phyloP scores from a whole-genome alignment of 2,888 invertebrate species.

The Drosophila bunnanda region DNA sequence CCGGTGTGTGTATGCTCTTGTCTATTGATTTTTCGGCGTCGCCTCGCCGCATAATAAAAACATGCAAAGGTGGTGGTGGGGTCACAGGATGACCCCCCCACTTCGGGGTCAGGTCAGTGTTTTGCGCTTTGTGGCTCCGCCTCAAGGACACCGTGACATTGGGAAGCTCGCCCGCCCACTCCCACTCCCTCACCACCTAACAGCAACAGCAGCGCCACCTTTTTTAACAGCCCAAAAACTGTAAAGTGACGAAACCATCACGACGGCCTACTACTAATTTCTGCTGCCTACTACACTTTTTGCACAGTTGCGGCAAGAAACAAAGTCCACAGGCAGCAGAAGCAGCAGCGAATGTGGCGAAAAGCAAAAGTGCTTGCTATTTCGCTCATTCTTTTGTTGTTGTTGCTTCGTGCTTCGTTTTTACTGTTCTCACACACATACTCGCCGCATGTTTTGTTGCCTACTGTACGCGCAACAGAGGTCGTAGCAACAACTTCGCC shows the following conservation, averaged over 20 bases:
- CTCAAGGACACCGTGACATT: slow-evolving; percentile 71
- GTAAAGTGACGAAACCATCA: slow-evolving; percentile 13
- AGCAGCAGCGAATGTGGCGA: slow-evolving; percentile 27
- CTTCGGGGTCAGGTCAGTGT: slow-evolving; percentile 52
- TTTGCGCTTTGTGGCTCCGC: slow-evolving; percentile 43
- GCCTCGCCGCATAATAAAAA: slow-evolving; percentile 35
- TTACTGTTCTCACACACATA: slow-evolving; percentile 37
- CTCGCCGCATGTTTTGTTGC: slow-evolving; percentile 79
- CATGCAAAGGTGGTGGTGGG: slow-evolving; percentile 20
- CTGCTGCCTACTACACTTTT: slow-evolving; percentile 16
- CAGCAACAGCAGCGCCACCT: slow-evolving; percentile 39
- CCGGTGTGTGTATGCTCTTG: slow-evolving; percentile 37
- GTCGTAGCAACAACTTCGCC: slow-evolving; percentile 33
- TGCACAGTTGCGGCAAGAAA: slow-evolving; percentile 15
- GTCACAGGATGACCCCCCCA: slow-evolving; percentile 9
- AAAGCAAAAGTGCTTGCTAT: slow-evolving; percentile 27
- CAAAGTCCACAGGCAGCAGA: slow-evolving; percentile 22
- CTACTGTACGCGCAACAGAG: slow-evolving; percentile 75
- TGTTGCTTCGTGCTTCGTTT: slow-evolving; percentile 56
- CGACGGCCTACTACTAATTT: slow-evolving; percentile 18
- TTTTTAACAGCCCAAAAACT: slow-evolving; percentile 38
- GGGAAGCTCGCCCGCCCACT: background rate
- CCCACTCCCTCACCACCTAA: slow-evolving; percentile 7
- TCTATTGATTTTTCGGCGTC: slow-evolving; percentile 62
- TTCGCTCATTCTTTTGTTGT: slow-evolving; percentile 16